Conservation (phyloP, 2,113 vertebrate species). For the Campylorhamphus procurvoides region DNA sequence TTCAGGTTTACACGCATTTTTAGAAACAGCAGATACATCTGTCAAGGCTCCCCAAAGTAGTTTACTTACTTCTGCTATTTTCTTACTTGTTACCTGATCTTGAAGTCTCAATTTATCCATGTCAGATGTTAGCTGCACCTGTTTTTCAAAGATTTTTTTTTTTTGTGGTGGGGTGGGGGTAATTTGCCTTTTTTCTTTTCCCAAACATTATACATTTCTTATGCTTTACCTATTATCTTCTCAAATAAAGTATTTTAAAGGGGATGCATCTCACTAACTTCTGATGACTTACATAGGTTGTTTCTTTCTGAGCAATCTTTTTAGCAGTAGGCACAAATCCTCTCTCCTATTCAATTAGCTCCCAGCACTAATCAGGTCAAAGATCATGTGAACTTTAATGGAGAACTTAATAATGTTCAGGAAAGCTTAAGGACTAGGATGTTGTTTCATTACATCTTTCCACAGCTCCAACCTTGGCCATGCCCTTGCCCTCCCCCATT, state of each 20-base stretch:
- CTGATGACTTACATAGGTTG: not conserved
- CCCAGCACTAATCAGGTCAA: not conserved
- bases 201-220: not conserved
- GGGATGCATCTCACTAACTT: not conserved
- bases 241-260: not conserved
- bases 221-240: not conserved
- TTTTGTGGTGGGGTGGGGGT: not conserved
- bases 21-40: not conserved
- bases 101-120: not conserved
- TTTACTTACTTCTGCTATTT: not conserved
- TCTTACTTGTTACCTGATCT: not conserved
- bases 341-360: not conserved
- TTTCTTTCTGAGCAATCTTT: not conserved
- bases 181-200: not conserved
- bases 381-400: not conserved
- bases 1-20: not conserved
- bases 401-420: not conserved
- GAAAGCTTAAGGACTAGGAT: not conserved
- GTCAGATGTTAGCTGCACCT: not conserved
- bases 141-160: not conserved
- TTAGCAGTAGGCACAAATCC: not conserved
- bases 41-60: not conserved
- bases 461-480: not conserved
- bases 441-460: fast-evolving
- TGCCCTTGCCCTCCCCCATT: not conserved